Percentiles rank a stretch among this genome's conserved stretches.
Evolutionary conservation across 2,113 vertebrate species (phyloP).

Genomic region (Petaurus breviceps): DNA sequence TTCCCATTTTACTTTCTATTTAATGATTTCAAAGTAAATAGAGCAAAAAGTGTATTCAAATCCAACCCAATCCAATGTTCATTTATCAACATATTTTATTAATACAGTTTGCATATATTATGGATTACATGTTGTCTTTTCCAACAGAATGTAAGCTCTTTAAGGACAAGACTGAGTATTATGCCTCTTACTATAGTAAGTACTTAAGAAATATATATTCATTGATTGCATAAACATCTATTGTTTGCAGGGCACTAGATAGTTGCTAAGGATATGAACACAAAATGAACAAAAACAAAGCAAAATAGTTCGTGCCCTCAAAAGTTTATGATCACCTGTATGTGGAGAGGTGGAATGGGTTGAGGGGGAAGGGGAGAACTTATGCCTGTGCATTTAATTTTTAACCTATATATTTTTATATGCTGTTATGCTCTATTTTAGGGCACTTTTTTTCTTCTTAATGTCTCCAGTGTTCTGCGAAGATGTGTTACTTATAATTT

Average conservation of each 20-base stretch:
- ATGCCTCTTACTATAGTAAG: not conserved
- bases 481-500: not conserved
- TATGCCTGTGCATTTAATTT: not conserved
- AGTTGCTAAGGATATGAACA: not conserved
- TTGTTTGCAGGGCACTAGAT: not conserved
- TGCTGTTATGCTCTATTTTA: not conserved
- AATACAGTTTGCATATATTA: not conserved
- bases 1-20: conserved; percentile 62
- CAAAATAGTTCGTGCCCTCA: not conserved
- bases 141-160: not conserved
- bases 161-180: not conserved
- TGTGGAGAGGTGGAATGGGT: not conserved
- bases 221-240: not conserved
- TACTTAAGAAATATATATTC: not conserved
- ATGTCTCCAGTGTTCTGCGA: not conserved
- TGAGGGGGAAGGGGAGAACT: conserved; percentile 22
- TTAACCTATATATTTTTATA: not conserved
- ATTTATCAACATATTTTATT: not conserved
- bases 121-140: not conserved
- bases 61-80: not conserved
- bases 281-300: not conserved
- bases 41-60: not conserved
- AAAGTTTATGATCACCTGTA: not conserved
- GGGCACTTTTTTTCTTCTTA: not conserved
- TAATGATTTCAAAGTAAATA: not conserved